phyloP scores from a whole-genome alignment of 2,888 invertebrate genomes.

The Drosophila falleni region DNA sequence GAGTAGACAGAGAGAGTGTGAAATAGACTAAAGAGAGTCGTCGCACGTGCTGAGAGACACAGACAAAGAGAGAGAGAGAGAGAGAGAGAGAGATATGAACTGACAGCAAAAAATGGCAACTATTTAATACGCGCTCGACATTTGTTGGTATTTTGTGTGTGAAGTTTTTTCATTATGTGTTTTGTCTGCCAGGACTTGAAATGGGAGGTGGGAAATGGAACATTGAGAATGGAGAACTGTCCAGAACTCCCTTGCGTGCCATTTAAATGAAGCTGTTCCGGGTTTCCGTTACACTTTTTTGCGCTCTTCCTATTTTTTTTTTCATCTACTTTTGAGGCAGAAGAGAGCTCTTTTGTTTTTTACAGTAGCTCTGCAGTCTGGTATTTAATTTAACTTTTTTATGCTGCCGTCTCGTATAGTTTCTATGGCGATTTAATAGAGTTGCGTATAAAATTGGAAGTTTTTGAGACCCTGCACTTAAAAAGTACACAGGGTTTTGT shows the following conservation, averaged over 20 bases:
- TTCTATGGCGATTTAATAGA: slow-evolving; percentile 53
- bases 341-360: slow-evolving; percentile 25
- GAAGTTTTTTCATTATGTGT: slow-evolving; percentile 73
- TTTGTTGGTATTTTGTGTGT: slow-evolving; percentile 54
- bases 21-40: slow-evolving; percentile 14
- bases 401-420: slow-evolving; percentile 43
- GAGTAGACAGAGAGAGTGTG: slow-evolving; percentile 3
- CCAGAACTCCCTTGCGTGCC: slow-evolving; percentile 71
- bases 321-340: slow-evolving; percentile 24
- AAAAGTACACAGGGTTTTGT: background rate
- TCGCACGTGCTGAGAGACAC: slow-evolving; percentile 7
- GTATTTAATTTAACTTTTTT: slow-evolving; percentile 65
- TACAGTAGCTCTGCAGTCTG: slow-evolving; percentile 50
- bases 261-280: slow-evolving; percentile 79
- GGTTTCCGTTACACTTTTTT: slow-evolving; percentile 15
- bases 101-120: slow-evolving; percentile 66
- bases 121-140: slow-evolving; percentile 75
- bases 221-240: slow-evolving; percentile 24
- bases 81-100: background rate
- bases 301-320: background rate
- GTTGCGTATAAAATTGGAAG: slow-evolving; percentile 5
- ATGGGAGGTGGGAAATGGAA: slow-evolving; percentile 26
- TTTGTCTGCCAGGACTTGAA: slow-evolving; percentile 11
- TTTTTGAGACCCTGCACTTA: slow-evolving; percentile 1
- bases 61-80: background rate